Conservation (phyloP, 2,113 vertebrate genomes). For the Crotalus horridus region DNA sequence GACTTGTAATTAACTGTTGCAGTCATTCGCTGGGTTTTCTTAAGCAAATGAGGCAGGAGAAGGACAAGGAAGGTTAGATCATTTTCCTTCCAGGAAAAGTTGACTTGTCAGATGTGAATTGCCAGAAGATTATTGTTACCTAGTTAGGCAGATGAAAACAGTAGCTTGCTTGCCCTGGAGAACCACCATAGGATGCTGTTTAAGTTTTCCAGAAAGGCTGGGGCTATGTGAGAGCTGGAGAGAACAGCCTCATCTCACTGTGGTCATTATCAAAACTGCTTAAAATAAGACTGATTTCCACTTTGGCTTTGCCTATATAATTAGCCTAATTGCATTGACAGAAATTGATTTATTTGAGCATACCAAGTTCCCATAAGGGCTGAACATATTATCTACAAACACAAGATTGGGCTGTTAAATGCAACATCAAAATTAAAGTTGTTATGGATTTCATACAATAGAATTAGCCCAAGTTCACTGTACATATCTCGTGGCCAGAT, state of each 20-base stretch:
- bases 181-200: not conserved
- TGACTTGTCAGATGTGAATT: not conserved
- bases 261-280: too few species aligned
- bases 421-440: not conserved
- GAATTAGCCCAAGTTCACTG: not conserved
- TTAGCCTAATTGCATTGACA: not conserved
- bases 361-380: not conserved
- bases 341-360: not conserved
- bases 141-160: not conserved
- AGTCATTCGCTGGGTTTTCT: not conserved
- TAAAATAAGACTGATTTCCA: not conserved
- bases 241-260: not conserved
- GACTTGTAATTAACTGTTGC: not conserved
- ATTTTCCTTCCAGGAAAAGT: not conserved
- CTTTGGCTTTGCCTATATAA: not conserved
- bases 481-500: not conserved
- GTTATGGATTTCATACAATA: not conserved
- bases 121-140: not conserved
- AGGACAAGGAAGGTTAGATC: not conserved
- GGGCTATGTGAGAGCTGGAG: not conserved
- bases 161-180: not conserved
- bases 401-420: not conserved
- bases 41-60: constrained; percentile 9
- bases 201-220: not conserved
- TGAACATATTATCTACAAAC: not conserved